Evolutionary conservation across 2,888 invertebrate genomes (phyloP).

Genomic region (Mythimna vitellina): DNA sequence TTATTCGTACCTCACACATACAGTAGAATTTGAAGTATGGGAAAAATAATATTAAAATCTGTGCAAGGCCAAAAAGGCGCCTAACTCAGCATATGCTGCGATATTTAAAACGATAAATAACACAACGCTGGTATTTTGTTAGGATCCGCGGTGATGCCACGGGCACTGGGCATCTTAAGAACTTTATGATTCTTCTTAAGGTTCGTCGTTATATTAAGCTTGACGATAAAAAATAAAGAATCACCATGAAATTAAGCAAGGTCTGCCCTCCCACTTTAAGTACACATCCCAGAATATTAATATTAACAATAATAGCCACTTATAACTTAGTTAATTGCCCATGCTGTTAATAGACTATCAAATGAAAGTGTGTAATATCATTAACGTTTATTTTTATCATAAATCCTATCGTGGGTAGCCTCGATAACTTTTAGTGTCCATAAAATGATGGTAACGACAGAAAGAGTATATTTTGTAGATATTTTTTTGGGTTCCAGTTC

Average conservation of each 20-base stretch:
- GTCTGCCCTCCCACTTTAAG: constrained; percentile 1
- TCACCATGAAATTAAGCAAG: constrained; percentile 21
- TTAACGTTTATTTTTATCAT: constrained; percentile 50
- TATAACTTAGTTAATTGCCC: constrained; percentile 25
- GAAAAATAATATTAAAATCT: no score
- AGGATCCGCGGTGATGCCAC: no score
- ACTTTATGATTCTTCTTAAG: background rate
- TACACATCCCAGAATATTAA: constrained; percentile 28
- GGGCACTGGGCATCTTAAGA: background rate
- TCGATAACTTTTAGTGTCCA: constrained; percentile 46
- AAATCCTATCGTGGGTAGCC: constrained; percentile 15
- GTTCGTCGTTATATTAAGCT: background rate
- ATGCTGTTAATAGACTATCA: constrained; percentile 39
- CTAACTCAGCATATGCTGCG: no score
- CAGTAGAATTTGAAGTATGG: no score
- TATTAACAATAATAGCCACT: constrained; percentile 50
- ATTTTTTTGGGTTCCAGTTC: background rate
- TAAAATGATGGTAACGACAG: constrained; percentile 31
- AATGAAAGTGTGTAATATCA: constrained; percentile 43
- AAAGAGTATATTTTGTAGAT: background rate
- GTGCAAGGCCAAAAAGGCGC: no score
- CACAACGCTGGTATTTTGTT: no score
- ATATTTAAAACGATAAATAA: no score
- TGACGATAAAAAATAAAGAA: constrained; percentile 11
- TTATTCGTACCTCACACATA: no score